phyloP scores from a whole-genome alignment of 2,113 vertebrate genomes.

The Girardinichthys multiradiatus region DNA sequence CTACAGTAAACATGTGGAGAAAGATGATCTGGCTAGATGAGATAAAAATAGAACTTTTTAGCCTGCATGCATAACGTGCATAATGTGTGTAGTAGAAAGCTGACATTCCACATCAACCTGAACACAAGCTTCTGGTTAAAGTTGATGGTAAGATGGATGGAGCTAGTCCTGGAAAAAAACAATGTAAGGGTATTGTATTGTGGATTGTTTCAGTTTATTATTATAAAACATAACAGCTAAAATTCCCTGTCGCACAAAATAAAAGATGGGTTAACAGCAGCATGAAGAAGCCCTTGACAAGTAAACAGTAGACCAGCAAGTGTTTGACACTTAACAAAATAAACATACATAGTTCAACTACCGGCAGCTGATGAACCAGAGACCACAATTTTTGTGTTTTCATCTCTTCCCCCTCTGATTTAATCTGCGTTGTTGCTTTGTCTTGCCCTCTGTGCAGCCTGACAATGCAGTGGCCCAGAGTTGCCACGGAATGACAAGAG shows the following conservation, averaged over 20 bases:
- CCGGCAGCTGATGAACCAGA: conserved; percentile 35
- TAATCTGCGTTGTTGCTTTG: conserved; percentile 60
- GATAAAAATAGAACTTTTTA: no score
- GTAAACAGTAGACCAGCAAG: conserved; percentile 54
- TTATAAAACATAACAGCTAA: background rate
- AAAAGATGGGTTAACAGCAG: no score
- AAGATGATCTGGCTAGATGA: no score
- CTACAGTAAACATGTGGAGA: background rate
- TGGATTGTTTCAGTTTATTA: background rate
- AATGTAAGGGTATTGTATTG: no score
- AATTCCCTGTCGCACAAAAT: no score
- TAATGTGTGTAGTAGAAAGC: no score
- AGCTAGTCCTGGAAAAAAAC: no score
- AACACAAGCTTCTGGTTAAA: no score
- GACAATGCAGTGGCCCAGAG: conserved; percentile 54
- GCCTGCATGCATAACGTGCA: no score
- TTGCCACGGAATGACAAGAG: conserved; percentile 57
- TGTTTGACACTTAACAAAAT: conserved; percentile 34
- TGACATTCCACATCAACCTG: no score
- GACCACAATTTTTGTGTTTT: conserved; percentile 47
- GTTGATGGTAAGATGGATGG: no score
- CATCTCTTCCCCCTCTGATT: conserved; percentile 52
- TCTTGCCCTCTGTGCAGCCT: conserved; percentile 41
- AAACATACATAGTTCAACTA: conserved; percentile 51
- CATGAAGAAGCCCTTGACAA: background rate